Evolutionary conservation across 1,140 invertebrate genomes (phyloP).

Genomic region (Berghia stephanieae): DNA sequence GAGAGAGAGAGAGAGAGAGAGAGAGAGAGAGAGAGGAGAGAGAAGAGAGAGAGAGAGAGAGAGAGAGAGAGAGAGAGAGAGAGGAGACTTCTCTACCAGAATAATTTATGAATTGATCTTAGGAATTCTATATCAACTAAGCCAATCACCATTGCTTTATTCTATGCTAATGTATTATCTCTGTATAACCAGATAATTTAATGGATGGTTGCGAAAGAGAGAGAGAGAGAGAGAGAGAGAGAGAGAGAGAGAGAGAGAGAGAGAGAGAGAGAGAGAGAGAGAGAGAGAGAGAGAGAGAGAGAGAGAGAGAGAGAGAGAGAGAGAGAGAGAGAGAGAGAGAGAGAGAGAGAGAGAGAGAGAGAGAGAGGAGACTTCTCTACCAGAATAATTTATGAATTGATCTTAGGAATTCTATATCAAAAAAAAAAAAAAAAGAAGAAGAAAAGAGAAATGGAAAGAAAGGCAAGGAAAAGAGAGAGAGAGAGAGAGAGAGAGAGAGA

Average conservation of each 20-base stretch:
- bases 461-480: too few relatives aligned
- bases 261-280: slow-evolving; percentile 1
- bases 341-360: neutral
- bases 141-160: neutral
- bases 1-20: slow-evolving; percentile 1
- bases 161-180: too few relatives aligned
- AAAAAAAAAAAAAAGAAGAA: too few relatives aligned
- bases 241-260: neutral
- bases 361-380: too few relatives aligned
- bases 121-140: too few relatives aligned
- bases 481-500: slow-evolving; percentile 11
- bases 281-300: neutral
- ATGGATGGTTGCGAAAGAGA: too few relatives aligned
- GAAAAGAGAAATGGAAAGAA: too few relatives aligned
- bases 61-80: slow-evolving; percentile 7
- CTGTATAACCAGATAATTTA: too few relatives aligned
- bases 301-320: neutral
- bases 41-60: slow-evolving; percentile 5
- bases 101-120: too few relatives aligned
- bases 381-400: too few relatives aligned
- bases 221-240: neutral
- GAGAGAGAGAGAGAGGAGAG: neutral
- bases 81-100: too few relatives aligned
- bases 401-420: too few relatives aligned
- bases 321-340: neutral